Evolutionary conservation across 2,797 vertebrate genomes (phyloP).

Genomic region (Acanthiza pusilla): DNA sequence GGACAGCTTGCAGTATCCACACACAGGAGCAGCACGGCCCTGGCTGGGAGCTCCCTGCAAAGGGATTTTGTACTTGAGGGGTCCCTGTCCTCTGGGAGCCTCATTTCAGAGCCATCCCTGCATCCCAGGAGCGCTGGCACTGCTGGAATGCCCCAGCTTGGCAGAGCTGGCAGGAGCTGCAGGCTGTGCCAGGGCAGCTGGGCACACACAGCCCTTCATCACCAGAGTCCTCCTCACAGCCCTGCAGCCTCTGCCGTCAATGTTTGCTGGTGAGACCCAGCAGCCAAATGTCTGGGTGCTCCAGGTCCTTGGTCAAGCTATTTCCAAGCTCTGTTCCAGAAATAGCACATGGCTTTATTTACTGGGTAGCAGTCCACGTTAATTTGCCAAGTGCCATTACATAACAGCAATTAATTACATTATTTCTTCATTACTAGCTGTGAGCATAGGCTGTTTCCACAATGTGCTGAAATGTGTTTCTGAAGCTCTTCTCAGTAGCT

Average conservation of each 20-base stretch:
- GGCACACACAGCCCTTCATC: background rate
- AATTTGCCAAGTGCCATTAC: constrained; percentile 44
- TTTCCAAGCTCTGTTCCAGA: background rate
- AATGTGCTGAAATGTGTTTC: background rate
- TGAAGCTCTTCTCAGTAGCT: background rate
- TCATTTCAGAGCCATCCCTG: background rate
- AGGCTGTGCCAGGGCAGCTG: background rate
- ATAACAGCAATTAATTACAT: constrained; percentile 39
- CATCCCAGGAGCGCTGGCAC: background rate
- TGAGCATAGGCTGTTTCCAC: background rate
- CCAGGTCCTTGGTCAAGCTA: background rate
- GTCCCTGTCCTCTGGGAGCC: background rate
- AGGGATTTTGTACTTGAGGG: background rate
- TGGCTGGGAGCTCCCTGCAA: background rate
- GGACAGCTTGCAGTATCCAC: background rate
- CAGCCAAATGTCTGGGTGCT: background rate
- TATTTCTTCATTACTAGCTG: constrained; percentile 38
- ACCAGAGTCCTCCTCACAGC: background rate
- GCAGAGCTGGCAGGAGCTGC: background rate
- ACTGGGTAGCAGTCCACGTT: background rate
- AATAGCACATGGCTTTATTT: constrained; percentile 26
- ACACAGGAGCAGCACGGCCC: background rate
- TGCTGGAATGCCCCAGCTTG: background rate
- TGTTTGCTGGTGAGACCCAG: background rate
- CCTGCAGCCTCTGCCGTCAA: background rate